These are phyloP conservation scores for Sceloporus undulatus DNA, from an alignment of 2,113 vertebrate genomes.

Conservation along the genomic window DNA sequence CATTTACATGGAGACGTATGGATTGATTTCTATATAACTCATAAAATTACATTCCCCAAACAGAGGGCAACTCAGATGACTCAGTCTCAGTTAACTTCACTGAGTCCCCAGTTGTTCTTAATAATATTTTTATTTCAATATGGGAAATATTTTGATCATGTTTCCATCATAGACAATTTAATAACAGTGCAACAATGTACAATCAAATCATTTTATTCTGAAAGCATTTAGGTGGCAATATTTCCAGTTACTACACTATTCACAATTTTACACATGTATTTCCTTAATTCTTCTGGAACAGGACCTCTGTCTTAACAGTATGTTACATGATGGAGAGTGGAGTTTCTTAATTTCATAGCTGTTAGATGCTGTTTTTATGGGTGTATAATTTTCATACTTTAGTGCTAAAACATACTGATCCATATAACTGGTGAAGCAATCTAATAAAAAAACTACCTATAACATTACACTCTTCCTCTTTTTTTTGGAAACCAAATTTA, in stretches of 20 bases:
- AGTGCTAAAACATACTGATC: slow-evolving; percentile 78
- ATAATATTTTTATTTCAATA: slow-evolving; percentile 66
- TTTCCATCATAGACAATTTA: slow-evolving; percentile 66
- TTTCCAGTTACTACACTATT: slow-evolving; percentile 69
- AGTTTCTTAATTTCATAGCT: slow-evolving; percentile 78
- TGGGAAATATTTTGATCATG: slow-evolving; percentile 68
- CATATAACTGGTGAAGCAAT: slow-evolving; percentile 76
- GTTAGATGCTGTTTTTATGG: slow-evolving; percentile 77
- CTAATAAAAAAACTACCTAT: slow-evolving; percentile 83
- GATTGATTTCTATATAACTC: slow-evolving; percentile 69
- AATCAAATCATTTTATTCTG: slow-evolving; percentile 67
- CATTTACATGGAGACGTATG: slow-evolving; percentile 57
- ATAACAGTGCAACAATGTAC: slow-evolving; percentile 54
- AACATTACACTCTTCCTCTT: slow-evolving; percentile 76
- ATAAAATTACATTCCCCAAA: slow-evolving; percentile 44
- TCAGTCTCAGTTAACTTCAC: slow-evolving; percentile 44
- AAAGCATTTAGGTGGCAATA: slow-evolving; percentile 70
- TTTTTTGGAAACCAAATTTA: slow-evolving; percentile 73
- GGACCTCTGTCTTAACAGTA: slow-evolving; percentile 74
- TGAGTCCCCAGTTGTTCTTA: slow-evolving; percentile 66
- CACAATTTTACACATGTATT: slow-evolving; percentile 72
- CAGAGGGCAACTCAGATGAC: slow-evolving; percentile 43
- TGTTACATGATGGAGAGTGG: slow-evolving; percentile 71
- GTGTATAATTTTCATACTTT: slow-evolving; percentile 79
- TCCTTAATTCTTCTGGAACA: slow-evolving; percentile 71